These are phyloP conservation scores for Distichodus sexfasciatus DNA, from an alignment of 2,797 vertebrate genomes.

Conservation along the genomic window DNA sequence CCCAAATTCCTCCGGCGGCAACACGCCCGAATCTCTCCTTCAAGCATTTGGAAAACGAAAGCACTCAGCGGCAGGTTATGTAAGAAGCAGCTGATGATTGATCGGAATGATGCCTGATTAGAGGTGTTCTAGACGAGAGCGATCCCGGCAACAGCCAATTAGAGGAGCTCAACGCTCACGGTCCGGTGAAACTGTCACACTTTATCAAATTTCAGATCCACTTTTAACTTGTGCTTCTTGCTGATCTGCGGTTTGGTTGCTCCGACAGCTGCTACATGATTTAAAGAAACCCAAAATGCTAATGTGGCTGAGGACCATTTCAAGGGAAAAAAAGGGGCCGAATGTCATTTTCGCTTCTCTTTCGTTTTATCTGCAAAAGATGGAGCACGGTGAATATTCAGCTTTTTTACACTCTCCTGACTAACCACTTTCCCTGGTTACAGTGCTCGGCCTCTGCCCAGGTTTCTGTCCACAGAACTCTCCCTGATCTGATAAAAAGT, in stretches of 20 bases:
- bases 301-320: too few species aligned
- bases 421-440: too few species aligned
- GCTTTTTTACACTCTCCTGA: too few species aligned
- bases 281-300: too few species aligned
- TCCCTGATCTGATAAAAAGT: neutral
- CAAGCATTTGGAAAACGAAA: neutral
- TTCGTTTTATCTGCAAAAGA: too few species aligned
- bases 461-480: neutral
- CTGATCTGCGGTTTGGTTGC: neutral
- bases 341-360: too few species aligned
- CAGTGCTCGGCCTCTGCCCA: too few species aligned
- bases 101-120: neutral
- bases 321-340: too few species aligned
- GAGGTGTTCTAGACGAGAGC: neutral
- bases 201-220: neutral
- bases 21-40: neutral
- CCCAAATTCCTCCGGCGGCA: neutral
- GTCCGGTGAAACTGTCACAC: neutral
- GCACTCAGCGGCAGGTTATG: neutral
- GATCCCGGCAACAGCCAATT: neutral
- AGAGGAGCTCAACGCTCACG: neutral
- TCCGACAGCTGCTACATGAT: constrained; percentile 8
- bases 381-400: too few species aligned
- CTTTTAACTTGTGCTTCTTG: neutral
- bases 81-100: neutral